Base-by-base conservation (phyloP, 1,140 invertebrate species). In the Oryctes rhinoceros region DNA sequence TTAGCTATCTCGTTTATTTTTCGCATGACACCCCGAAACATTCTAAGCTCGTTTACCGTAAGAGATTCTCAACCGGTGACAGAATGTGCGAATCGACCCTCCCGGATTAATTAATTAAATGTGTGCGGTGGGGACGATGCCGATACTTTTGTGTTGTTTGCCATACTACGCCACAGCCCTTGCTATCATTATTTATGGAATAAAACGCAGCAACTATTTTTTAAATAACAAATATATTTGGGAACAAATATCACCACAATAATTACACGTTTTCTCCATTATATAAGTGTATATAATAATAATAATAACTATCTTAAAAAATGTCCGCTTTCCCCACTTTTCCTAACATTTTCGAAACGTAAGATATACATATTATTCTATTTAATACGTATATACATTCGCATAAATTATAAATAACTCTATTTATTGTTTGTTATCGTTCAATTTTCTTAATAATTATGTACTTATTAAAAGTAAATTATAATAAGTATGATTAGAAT, bases 161-260 rank as follows among this genome's bases (percentile, higher is more conserved):
- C 24, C 24, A 30, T 30, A 30, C 24, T 30, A 30, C 24, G 24
- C 24, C 24, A 30, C 24, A 30, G 24, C 24, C 24, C 24, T 30
- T 30, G 24, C 24, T 30, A 30, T 30, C 24, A 30, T 30, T 30
- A 30, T 30, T 30, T 30, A 30, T 30, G 24, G 24, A 30, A 18
- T 62, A 11, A 62, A 62, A 62, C 53, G 9, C 7, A 62, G 9
- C 13, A 4, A 67, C 6, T 9, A 10, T 37, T 71, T 71, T 71
- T 71, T 71, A 35, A 71, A 71, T 71, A 71, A 71, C 65, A 71
- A 71, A 71, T 71, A 71, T 71, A 71, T 71, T 71, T 71, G 65
- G 65, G 65, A 71, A 71, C 65, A 71, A 71, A 71, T 71, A 71
- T 71, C 65, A 71, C 13, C 65, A 71, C 65, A 24, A 71, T 35